Evolutionary conservation across 2,888 invertebrate species (phyloP).

Genomic region (Sylvicola fuscatus): DNA sequence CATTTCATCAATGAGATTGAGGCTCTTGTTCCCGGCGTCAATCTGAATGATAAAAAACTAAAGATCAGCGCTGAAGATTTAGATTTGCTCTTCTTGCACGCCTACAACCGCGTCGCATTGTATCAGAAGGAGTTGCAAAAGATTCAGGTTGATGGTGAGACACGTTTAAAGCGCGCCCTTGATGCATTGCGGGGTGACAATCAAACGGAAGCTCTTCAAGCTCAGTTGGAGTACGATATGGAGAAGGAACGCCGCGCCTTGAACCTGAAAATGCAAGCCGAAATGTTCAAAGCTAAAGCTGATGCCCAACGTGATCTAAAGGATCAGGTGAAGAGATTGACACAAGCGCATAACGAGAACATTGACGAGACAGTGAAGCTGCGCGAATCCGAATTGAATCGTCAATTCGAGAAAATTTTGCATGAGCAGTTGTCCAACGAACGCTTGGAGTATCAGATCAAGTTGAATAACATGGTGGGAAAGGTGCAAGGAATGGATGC

Average conservation of each 20-base stretch:
- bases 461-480: conserved; percentile 51
- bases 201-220: conserved; percentile 26
- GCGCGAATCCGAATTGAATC: conserved; percentile 29
- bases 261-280: conserved; percentile 48
- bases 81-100: conserved; percentile 59
- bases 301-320: conserved; percentile 52
- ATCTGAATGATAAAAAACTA: conserved; percentile 40
- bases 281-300: conserved; percentile 37
- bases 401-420: conserved; percentile 31
- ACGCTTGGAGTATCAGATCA: conserved; percentile 41
- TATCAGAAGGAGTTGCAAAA: conserved; percentile 58
- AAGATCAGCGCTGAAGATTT: conserved; percentile 39
- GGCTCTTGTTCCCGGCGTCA: conserved; percentile 50
- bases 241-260: conserved; percentile 44
- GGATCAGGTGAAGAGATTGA: conserved; percentile 61
- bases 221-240: conserved; percentile 44
- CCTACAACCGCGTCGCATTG: conserved; percentile 52
- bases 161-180: conserved; percentile 40
- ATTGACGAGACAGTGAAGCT: conserved; percentile 44
- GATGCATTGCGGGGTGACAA: conserved; percentile 37
- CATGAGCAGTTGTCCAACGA: conserved; percentile 49
- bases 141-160: conserved; percentile 40
- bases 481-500: conserved; percentile 56
- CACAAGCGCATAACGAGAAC: conserved; percentile 70
- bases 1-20: conserved; percentile 42